phyloP scores from a whole-genome alignment of 2,113 vertebrate species.

The Gadus chalcogrammus region DNA sequence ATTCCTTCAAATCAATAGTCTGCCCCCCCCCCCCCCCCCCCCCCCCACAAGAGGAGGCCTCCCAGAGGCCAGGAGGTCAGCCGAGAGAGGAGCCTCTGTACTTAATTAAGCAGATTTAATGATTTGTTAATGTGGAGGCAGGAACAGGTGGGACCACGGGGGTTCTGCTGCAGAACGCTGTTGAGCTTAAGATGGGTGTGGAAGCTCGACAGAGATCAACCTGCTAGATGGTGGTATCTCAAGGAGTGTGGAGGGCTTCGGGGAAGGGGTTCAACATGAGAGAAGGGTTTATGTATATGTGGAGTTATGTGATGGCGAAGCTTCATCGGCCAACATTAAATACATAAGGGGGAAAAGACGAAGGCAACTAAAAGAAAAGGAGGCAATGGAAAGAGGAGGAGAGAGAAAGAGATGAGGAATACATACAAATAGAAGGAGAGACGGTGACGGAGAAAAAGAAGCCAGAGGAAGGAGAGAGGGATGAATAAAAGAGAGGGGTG shows the following conservation, averaged over 20 bases:
- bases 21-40: too few relatives aligned
- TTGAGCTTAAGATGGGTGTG: conserved; percentile 38
- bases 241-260: conserved; percentile 37
- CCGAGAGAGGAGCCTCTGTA: conserved; percentile 66
- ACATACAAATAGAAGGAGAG: not conserved
- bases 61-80: conserved; percentile 65
- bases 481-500: conserved; percentile 26
- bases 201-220: conserved; percentile 42
- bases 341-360: not conserved
- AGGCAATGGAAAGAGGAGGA: not conserved
- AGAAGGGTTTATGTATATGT: too few relatives aligned
- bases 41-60: conserved; percentile 64
- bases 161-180: conserved; percentile 8
- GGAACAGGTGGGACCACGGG: conserved; percentile 51
- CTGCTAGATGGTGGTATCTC: conserved; percentile 22
- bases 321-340: conserved; percentile 8
- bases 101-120: conserved; percentile 79
- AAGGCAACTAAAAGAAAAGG: not conserved
- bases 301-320: not conserved
- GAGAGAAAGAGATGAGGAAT: conserved; percentile 6
- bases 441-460: conserved; percentile 7
- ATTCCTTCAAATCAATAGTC: conserved; percentile 58
- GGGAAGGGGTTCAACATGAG: conserved; percentile 2
- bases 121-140: conserved; percentile 70
- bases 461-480: not conserved